These are phyloP conservation scores for Dipodomys stephensi DNA, from an alignment of 2,113 vertebrate species.

Conservation along the genomic window DNA sequence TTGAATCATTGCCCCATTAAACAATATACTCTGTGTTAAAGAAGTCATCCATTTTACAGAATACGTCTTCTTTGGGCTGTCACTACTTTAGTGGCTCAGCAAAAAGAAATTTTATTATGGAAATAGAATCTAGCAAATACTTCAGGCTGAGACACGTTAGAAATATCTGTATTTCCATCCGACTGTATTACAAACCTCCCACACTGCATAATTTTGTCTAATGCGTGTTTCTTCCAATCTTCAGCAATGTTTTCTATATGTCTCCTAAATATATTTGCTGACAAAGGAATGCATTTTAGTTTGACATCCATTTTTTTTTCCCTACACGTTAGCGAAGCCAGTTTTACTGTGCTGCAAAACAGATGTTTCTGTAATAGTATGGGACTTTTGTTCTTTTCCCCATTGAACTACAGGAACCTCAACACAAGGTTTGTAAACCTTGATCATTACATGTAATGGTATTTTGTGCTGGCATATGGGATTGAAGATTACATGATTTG, in stretches of 20 bases:
- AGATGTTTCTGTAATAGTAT: conserved; percentile 10
- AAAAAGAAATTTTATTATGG: conserved; percentile 65
- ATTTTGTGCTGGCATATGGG: conserved; percentile 8
- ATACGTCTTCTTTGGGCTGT: conserved; percentile 49
- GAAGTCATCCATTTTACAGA: conserved; percentile 49
- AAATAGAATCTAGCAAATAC: conserved; percentile 70
- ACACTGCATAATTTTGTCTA: conserved; percentile 78
- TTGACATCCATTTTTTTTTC: conserved; percentile 56
- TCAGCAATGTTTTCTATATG: conserved; percentile 77
- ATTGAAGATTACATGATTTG: conserved; percentile 4
- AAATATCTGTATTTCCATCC: conserved; percentile 71
- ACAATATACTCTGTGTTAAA: conserved; percentile 25
- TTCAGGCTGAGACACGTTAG: conserved; percentile 65
- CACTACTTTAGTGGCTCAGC: conserved; percentile 56
- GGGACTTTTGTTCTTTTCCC: conserved; percentile 34
- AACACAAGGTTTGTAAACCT: conserved; percentile 53
- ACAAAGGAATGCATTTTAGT: conserved; percentile 74
- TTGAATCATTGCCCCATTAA: background rate
- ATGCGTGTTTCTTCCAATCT: conserved; percentile 73
- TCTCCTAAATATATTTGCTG: conserved; percentile 77
- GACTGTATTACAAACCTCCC: conserved; percentile 67
- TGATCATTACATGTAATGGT: conserved; percentile 13
- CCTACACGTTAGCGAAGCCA: conserved; percentile 34
- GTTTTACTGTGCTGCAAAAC: conserved; percentile 61
- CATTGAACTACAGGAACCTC: conserved; percentile 35